Conservation (phyloP, 2,888 invertebrate species). For the Pseudococcus jackbeardsleyi region DNA sequence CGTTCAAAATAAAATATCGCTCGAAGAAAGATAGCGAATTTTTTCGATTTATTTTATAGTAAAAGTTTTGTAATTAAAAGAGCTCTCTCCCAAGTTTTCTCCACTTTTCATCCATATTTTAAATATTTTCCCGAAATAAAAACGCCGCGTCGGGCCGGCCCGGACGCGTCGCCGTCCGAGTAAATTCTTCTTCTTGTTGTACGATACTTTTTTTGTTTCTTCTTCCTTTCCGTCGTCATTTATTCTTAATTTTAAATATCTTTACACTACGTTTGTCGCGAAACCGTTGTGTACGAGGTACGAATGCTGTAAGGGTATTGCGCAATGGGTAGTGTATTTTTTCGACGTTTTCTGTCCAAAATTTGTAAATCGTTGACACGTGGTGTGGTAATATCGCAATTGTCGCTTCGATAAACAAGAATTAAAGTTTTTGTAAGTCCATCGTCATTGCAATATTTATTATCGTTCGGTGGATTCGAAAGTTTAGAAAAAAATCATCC, state of each 20-base stretch:
- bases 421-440: neutral
- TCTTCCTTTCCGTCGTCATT: neutral
- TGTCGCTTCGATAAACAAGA: conserved; percentile 3
- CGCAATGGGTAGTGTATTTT: neutral
- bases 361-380: neutral
- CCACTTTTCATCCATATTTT: conserved; percentile 47
- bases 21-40: conserved; percentile 54
- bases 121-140: conserved; percentile 43
- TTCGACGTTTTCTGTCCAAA: neutral
- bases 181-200: neutral
- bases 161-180: neutral
- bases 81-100: conserved; percentile 18
- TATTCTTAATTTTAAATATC: neutral
- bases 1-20: conserved; percentile 52
- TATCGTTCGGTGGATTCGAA: neutral
- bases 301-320: neutral
- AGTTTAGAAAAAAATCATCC: neutral
- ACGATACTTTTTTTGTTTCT: neutral
- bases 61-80: conserved; percentile 54
- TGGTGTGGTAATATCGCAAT: neutral
- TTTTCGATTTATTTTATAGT: conserved; percentile 52
- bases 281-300: neutral
- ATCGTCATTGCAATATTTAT: neutral
- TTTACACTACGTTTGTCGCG: conserved; percentile 32
- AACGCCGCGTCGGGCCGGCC: neutral